Evolutionary conservation across 1,140 invertebrate species (phyloP), one percentile per base, ranked within the genome.

Genomic region (Mamestra configurata): DNA sequence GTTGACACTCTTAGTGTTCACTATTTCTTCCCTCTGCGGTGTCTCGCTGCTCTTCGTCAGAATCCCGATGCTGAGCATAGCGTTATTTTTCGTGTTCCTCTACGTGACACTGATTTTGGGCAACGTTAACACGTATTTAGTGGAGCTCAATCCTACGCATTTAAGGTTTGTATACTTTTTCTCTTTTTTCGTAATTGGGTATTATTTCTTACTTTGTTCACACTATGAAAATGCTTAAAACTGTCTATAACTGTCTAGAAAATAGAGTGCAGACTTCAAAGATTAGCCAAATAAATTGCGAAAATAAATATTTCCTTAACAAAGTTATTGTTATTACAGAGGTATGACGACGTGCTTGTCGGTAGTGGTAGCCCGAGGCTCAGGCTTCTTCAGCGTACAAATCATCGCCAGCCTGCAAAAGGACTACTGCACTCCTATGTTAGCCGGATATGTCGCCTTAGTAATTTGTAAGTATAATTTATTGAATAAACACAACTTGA

Each of bases 291-390:
- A n/a, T n/a, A n/a, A n/a, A n/a, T n/a, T n/a, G n/a, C n/a, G n/a
- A n/a, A n/a, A n/a, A n/a, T n/a, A n/a, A n/a, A n/a, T n/a, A n/a
- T n/a, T n/a, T n/a, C n/a, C n/a, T n/a, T n/a, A n/a, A n/a, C n/a
- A n/a, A n/a, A n/a, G n/a, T n/a, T n/a, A n/a, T n/a, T n/a, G 43
- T 46, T 4, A 27, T 71, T 31, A 76, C 87, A 93, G 92, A 57
- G 92, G 90, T 7, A 93, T 93, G 91, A 91, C 91, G 27, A 93
- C 90, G 2, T 93, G 92, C 70, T 75, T 93, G 20, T 93, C 92
- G 0, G 91, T 93, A 31, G 89, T 93, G 7, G 89, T 93, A 10
- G 89, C 92, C 1, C 87, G 92, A 18, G 92, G 92, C 0, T 92
- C 90, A 71, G 91, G 90, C 4, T 93, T 93, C 72, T 77, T 92